These are phyloP conservation scores for Drosophila neutralis DNA, from an alignment of 2,888 invertebrate species.

Conservation along the genomic window DNA sequence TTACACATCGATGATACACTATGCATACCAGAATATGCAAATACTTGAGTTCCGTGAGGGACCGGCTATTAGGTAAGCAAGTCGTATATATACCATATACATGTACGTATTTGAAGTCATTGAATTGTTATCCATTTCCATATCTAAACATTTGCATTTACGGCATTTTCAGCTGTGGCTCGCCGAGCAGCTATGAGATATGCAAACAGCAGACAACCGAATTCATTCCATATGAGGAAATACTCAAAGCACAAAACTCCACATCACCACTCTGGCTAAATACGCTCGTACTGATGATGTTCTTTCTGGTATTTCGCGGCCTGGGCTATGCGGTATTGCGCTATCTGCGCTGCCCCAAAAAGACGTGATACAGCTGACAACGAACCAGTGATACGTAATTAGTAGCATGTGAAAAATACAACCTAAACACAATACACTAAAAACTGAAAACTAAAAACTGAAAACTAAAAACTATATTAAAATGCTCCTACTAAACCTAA, in stretches of 20 bases:
- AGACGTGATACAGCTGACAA: slow-evolving; percentile 79
- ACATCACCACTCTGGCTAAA: slow-evolving; percentile 90
- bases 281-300: slow-evolving; percentile 89
- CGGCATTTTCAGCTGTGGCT: slow-evolving; percentile 87
- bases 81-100: neutral
- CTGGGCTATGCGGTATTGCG: slow-evolving; percentile 90
- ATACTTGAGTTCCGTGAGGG: slow-evolving; percentile 91
- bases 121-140: slow-evolving; percentile 5
- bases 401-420: slow-evolving; percentile 41
- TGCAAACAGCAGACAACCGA: slow-evolving; percentile 86
- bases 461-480: slow-evolving; percentile 2
- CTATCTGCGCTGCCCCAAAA: slow-evolving; percentile 89
- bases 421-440: slow-evolving; percentile 1
- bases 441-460: slow-evolving; percentile 1
- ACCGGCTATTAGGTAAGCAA: slow-evolving; percentile 88
- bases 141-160: neutral
- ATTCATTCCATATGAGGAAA: slow-evolving; percentile 88
- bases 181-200: slow-evolving; percentile 88
- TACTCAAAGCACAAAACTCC: slow-evolving; percentile 88
- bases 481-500: slow-evolving; percentile 24
- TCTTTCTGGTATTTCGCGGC: slow-evolving; percentile 89
- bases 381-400: slow-evolving; percentile 77
- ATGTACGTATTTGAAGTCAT: neutral
- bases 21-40: slow-evolving; percentile 93
- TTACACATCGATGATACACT: slow-evolving; percentile 91